These are phyloP conservation scores for Apeltes quadracus DNA, from an alignment of 2,113 vertebrate species.

Conservation along the genomic window DNA sequence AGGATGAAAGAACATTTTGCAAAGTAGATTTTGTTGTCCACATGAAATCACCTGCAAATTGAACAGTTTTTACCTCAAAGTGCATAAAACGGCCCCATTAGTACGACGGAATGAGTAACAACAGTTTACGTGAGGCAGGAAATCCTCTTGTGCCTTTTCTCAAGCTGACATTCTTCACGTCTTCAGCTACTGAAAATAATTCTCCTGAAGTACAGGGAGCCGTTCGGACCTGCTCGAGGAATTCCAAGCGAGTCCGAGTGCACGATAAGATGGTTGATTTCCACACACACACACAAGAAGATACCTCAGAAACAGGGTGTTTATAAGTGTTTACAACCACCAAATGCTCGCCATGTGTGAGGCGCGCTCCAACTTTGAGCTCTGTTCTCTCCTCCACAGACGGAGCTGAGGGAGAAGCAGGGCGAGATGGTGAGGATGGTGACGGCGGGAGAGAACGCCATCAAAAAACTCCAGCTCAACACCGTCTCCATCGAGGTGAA, in stretches of 20 bases:
- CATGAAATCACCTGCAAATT: neutral
- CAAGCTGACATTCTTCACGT: slow-evolving; percentile 1
- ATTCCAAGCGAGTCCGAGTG: slow-evolving; percentile 32
- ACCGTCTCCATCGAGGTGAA: slow-evolving; percentile 82
- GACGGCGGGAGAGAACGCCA: slow-evolving; percentile 82
- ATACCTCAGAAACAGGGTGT: too few species aligned
- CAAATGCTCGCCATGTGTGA: neutral
- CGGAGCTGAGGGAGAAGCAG: slow-evolving; percentile 77
- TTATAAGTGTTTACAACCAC: slow-evolving; percentile 4
- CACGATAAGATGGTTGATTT: neutral
- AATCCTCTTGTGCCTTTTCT: neutral
- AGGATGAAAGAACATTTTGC: too few species aligned
- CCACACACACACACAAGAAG: accelerated
- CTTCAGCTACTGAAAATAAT: neutral
- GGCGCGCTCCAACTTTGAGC: neutral
- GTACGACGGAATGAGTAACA: neutral
- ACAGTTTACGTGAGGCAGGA: neutral
- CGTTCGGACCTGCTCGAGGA: slow-evolving; percentile 63
- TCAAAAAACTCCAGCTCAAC: slow-evolving; percentile 85
- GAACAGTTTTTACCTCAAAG: too few species aligned
- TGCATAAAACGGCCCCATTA: too few species aligned
- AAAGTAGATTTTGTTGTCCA: neutral
- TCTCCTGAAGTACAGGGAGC: neutral
- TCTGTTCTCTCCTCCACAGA: slow-evolving; percentile 65
- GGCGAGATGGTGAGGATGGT: slow-evolving; percentile 77